Conservation (phyloP, 2,113 vertebrate genomes). For the Syngnathoides biaculeatus region DNA sequence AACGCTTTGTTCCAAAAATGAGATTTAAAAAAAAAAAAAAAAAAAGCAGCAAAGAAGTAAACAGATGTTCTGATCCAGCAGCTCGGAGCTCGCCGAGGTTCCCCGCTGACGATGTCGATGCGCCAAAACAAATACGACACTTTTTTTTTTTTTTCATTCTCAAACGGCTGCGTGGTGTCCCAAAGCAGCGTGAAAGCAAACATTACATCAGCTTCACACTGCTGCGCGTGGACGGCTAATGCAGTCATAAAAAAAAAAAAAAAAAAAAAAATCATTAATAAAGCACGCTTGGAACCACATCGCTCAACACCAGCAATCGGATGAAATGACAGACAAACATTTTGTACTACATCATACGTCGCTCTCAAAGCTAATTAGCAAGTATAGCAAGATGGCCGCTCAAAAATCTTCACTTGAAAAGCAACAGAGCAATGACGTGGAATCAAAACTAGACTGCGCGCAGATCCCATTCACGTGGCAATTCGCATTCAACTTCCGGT, state of each 20-base stretch:
- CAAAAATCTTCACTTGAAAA: too few species aligned
- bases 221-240: background rate
- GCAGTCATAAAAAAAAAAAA: background rate
- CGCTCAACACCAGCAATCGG: too few species aligned
- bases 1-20: background rate
- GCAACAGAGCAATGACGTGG: too few species aligned
- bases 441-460: too few species aligned
- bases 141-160: background rate
- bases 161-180: background rate
- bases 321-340: background rate
- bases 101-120: background rate
- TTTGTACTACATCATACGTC: background rate
- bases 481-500: too few species aligned
- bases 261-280: background rate
- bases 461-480: too few species aligned
- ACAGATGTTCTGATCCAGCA: slow-evolving; percentile 2
- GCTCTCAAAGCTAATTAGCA: background rate
- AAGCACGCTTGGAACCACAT: background rate
- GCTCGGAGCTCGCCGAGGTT: background rate
- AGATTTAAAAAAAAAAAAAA: background rate
- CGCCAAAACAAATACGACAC: background rate
- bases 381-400: too few species aligned
- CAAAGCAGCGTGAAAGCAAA: background rate
- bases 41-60: background rate
- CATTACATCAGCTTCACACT: background rate